Evolutionary conservation across 2,113 vertebrate species (phyloP).

Genomic region (Apaloderma vittatum): DNA sequence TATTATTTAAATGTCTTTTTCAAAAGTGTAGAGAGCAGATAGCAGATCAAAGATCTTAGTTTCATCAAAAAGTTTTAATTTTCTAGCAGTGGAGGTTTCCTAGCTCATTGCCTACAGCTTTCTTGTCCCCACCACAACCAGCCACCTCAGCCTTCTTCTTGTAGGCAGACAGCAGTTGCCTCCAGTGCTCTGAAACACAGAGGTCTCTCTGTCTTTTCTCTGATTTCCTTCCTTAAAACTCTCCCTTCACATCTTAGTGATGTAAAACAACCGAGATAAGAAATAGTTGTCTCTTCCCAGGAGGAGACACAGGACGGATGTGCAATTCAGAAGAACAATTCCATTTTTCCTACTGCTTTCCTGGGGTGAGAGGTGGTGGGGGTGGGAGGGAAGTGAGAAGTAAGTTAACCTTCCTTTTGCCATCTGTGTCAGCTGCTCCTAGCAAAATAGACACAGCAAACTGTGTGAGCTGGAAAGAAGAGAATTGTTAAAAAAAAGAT

Average conservation of each 20-base stretch:
- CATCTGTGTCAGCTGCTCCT: background rate
- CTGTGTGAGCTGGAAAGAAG: background rate
- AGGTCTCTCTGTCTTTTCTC: slow-evolving; percentile 6
- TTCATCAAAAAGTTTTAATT: background rate
- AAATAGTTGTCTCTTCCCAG: slow-evolving; percentile 46
- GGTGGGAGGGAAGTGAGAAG: background rate
- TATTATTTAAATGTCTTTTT: background rate
- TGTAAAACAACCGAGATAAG: slow-evolving; percentile 61
- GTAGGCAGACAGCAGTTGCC: background rate
- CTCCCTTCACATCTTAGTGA: slow-evolving; percentile 28
- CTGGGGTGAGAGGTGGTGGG: background rate
- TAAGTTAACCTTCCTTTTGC: slow-evolving; percentile 17
- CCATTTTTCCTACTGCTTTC: slow-evolving; percentile 31
- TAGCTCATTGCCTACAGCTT: background rate
- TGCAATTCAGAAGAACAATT: slow-evolving; percentile 54
- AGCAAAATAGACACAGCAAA: background rate
- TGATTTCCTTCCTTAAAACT: slow-evolving; percentile 49
- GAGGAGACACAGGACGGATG: slow-evolving; percentile 27
- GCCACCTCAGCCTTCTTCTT: background rate
- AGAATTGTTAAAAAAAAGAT: background rate
- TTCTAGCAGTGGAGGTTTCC: background rate
- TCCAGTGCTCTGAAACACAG: background rate
- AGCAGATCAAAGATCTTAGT: background rate
- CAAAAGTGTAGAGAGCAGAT: background rate
- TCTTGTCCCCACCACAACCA: background rate